phyloP scores from a whole-genome alignment of 2,113 vertebrate genomes.

The Hystrix brachyura region DNA sequence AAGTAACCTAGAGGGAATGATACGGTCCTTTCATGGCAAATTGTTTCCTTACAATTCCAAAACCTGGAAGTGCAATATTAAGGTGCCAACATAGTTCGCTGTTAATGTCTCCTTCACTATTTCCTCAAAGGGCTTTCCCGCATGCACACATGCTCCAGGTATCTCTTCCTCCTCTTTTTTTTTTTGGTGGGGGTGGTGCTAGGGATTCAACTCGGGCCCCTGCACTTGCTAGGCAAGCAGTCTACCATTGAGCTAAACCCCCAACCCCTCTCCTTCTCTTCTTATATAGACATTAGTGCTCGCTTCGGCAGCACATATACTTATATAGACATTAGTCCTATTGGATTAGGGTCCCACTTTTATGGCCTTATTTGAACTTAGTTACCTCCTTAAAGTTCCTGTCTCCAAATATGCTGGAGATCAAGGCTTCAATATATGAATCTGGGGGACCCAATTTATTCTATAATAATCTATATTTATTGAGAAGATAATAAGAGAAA shows the following conservation, averaged over 20 bases:
- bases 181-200: no score
- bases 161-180: background rate
- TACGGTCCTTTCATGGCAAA: background rate
- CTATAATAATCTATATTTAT: background rate
- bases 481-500: background rate
- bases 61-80: background rate
- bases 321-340: background rate
- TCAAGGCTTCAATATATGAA: background rate
- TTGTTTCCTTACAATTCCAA: background rate
- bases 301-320: no score
- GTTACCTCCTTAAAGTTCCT: background rate
- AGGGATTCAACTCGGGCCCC: no score
- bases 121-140: no score
- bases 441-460: background rate
- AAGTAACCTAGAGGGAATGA: background rate
- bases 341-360: background rate
- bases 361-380: background rate
- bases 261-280: background rate
- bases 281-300: background rate
- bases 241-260: no score
- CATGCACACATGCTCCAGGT: background rate
- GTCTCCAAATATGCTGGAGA: background rate
- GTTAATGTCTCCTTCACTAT: background rate
- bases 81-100: background rate
- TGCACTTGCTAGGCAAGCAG: no score